Evolutionary conservation across 2,797 vertebrate genomes (phyloP).

Genomic region (Coendou prehensilis): DNA sequence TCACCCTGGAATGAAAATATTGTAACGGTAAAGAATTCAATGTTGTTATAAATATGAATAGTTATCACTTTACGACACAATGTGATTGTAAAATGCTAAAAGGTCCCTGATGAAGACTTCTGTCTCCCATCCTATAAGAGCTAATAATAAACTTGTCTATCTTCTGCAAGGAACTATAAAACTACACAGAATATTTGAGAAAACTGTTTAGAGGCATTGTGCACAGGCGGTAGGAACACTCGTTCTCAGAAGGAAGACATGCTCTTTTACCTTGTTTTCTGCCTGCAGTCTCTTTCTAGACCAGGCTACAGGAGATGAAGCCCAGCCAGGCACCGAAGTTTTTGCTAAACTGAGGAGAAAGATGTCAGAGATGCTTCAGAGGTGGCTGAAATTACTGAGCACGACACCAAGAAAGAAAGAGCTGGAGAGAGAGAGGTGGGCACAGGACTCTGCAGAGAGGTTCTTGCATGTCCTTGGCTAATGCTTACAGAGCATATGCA

Average conservation of each 20-base stretch:
- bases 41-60: background rate
- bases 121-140: background rate
- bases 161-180: background rate
- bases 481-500: background rate
- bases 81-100: background rate
- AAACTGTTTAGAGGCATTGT: background rate
- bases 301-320: background rate
- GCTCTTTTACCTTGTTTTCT: background rate
- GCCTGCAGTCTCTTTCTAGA: background rate
- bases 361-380: background rate
- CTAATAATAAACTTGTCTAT: background rate
- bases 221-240: background rate
- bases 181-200: background rate
- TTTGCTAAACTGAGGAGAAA: background rate
- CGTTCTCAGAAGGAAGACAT: background rate
- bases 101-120: constrained; percentile 25
- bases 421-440: background rate
- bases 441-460: background rate
- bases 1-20: background rate
- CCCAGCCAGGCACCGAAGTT: background rate
- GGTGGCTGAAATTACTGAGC: background rate
- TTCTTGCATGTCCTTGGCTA: background rate
- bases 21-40: background rate
- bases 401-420: background rate
- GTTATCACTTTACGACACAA: background rate